phyloP scores from a whole-genome alignment of 2,797 vertebrate species.

The Oreortyx pictus region DNA sequence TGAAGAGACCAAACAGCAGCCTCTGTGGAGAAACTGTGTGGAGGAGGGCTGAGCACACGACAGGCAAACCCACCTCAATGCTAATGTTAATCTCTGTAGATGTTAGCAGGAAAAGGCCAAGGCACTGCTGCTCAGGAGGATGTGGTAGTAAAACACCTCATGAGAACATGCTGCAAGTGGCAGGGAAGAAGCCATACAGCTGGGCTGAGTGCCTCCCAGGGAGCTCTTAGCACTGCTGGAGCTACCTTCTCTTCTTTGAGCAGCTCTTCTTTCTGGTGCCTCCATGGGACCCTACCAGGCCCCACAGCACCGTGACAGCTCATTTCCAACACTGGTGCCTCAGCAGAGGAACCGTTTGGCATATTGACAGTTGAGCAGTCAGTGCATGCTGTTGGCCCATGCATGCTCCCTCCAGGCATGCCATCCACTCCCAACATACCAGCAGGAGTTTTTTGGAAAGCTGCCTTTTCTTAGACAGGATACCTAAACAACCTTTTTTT shows the following conservation, averaged over 20 bases:
- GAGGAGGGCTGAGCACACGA: no score
- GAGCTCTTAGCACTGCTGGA: background rate
- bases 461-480: constrained; percentile 24
- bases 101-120: background rate
- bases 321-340: background rate
- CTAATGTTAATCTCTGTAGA: background rate
- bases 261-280: background rate
- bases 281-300: background rate
- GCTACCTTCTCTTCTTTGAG: background rate
- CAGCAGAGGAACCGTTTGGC: background rate
- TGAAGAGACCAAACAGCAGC: background rate
- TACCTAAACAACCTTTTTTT: constrained; percentile 7
- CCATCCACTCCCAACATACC: background rate
- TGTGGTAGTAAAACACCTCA: background rate
- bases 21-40: background rate
- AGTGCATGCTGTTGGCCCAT: background rate
- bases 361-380: background rate
- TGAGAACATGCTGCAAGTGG: background rate
- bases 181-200: background rate
- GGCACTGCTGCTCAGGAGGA: background rate
- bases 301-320: background rate
- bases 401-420: background rate
- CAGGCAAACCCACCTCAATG: background rate
- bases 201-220: background rate
- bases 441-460: constrained; percentile 27